phyloP scores from a whole-genome alignment of 2,888 invertebrate genomes.

The Volucella inanis region DNA sequence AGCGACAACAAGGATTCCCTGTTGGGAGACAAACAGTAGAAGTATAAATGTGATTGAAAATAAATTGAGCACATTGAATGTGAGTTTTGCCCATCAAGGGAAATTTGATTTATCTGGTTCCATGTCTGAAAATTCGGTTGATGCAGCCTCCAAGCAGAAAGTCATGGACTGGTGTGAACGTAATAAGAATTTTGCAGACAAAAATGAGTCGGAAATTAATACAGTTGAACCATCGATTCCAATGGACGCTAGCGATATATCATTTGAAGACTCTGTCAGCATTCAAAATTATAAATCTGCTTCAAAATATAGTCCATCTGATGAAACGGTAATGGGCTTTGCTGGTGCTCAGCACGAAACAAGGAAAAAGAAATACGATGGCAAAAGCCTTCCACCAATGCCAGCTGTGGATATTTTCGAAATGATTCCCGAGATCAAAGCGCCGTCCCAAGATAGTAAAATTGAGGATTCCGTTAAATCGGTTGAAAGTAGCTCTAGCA shows the following conservation, averaged over 20 bases:
- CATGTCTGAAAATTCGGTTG: slow-evolving; percentile 38
- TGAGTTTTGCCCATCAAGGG: slow-evolving; percentile 33
- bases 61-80: slow-evolving; percentile 48
- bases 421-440: slow-evolving; percentile 40
- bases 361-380: slow-evolving; percentile 66
- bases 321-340: slow-evolving; percentile 72
- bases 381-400: slow-evolving; percentile 65
- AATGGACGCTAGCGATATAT: slow-evolving; percentile 68
- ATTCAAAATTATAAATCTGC: slow-evolving; percentile 20
- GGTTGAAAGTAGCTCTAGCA: slow-evolving; percentile 11
- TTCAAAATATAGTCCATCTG: not conserved
- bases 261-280: slow-evolving; percentile 76
- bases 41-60: slow-evolving; percentile 75
- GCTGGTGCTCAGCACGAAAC: slow-evolving; percentile 74
- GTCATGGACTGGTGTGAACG: slow-evolving; percentile 77
- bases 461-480: slow-evolving; percentile 10
- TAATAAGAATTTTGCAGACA: slow-evolving; percentile 70
- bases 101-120: slow-evolving; percentile 43
- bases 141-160: slow-evolving; percentile 76
- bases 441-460: not conserved
- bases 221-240: not conserved
- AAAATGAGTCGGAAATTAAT: slow-evolving; percentile 12
- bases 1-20: slow-evolving; percentile 67
- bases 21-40: slow-evolving; percentile 76
- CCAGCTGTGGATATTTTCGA: slow-evolving; percentile 71